Evolutionary conservation across 1,140 invertebrate species (phyloP).

Genomic region (Ganaspis sp.): DNA sequence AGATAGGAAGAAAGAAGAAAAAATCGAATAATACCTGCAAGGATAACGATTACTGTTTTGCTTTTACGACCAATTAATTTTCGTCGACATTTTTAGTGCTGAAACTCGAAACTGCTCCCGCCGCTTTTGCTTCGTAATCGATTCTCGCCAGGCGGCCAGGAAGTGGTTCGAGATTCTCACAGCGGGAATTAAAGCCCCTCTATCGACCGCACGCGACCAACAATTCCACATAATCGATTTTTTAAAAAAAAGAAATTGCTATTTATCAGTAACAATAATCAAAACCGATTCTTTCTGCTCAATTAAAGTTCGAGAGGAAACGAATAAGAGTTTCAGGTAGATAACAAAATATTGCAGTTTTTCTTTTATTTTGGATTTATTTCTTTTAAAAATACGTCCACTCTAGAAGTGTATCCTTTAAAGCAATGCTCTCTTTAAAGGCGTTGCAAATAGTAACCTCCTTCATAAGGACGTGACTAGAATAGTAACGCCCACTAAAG

Average conservation of each 20-base stretch:
- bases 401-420: too few relatives aligned
- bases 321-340: too few relatives aligned
- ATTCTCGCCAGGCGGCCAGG: slow-evolving; percentile 20
- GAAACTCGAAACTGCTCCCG: neutral
- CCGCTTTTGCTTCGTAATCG: slow-evolving; percentile 19
- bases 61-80: slow-evolving; percentile 47
- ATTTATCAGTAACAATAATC: neutral
- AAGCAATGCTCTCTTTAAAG: too few relatives aligned
- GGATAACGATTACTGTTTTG: slow-evolving; percentile 34
- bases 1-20: neutral
- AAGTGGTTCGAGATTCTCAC: slow-evolving; percentile 20
- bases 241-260: too few relatives aligned
- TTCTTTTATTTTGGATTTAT: too few relatives aligned
- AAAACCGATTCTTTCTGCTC: too few relatives aligned
- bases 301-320: too few relatives aligned
- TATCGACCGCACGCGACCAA: slow-evolving; percentile 25
- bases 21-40: slow-evolving; percentile 21
- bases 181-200: slow-evolving; percentile 17
- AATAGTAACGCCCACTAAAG: too few relatives aligned
- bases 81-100: slow-evolving; percentile 38
- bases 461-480: too few relatives aligned
- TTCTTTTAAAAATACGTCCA: too few relatives aligned
- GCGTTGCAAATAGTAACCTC: too few relatives aligned
- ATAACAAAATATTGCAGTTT: too few relatives aligned
- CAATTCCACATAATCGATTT: neutral